Conservation (phyloP, 1,140 invertebrate genomes). For the Eriocheir sinensis region DNA sequence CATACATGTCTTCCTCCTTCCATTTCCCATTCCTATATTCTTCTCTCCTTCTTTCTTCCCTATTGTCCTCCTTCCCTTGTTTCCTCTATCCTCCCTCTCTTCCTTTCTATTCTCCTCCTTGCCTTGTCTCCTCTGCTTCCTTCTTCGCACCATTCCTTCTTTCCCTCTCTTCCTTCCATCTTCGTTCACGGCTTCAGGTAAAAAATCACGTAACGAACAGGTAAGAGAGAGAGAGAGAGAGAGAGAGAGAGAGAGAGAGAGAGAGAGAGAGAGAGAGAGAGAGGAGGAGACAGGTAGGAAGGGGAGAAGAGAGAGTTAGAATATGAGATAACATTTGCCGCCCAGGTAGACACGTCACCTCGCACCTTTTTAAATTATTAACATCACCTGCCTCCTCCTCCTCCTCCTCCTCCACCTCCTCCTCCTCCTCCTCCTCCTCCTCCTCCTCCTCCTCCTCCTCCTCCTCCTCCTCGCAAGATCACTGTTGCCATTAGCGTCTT, state of each 20-base stretch:
- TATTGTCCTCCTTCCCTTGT: no score
- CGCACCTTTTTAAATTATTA: background rate
- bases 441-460: background rate
- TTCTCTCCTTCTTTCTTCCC: background rate
- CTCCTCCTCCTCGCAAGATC: background rate
- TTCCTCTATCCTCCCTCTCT: background rate
- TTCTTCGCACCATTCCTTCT: background rate
- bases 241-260: background rate
- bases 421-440: background rate
- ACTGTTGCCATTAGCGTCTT: background rate
- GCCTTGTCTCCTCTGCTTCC: background rate
- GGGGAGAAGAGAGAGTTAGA: no score
- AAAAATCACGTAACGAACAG: background rate
- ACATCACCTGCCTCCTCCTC: background rate
- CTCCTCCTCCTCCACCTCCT: background rate
- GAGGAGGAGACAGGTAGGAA: background rate
- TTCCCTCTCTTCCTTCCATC: background rate
- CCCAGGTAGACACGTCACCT: no score
- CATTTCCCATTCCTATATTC: no score
- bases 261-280: background rate
- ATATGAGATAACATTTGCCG: background rate
- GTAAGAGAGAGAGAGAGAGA: background rate
- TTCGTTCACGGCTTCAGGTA: background rate
- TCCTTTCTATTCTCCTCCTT: no score
- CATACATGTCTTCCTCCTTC: background rate